These are phyloP conservation scores for Syritta pipiens DNA, from an alignment of 2,888 invertebrate species.

Conservation along the genomic window DNA sequence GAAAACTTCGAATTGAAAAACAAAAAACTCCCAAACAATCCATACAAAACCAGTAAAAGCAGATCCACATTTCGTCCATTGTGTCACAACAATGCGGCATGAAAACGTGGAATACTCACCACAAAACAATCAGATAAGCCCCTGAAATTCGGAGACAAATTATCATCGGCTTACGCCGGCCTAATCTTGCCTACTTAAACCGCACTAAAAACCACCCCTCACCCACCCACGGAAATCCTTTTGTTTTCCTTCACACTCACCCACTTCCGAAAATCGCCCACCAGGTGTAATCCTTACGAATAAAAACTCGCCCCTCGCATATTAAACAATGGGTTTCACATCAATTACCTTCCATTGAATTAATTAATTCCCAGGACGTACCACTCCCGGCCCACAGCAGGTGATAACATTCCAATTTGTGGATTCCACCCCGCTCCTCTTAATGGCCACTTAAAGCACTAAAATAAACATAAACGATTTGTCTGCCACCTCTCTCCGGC, in stretches of 20 bases:
- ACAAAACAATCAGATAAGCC: too few relatives aligned
- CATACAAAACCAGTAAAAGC: too few relatives aligned
- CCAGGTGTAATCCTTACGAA: slow-evolving; percentile 38
- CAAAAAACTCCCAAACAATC: too few relatives aligned
- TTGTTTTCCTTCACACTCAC: not conserved
- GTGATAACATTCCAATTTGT: slow-evolving; percentile 59
- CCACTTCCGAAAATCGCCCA: not conserved
- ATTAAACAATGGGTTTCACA: slow-evolving; percentile 44
- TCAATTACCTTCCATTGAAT: slow-evolving; percentile 54
- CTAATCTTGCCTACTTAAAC: too few relatives aligned
- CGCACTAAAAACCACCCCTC: too few relatives aligned
- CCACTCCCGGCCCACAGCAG: slow-evolving; percentile 7
- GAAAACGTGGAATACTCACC: too few relatives aligned
- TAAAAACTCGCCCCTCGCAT: slow-evolving; percentile 33
- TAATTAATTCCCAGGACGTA: slow-evolving; percentile 24
- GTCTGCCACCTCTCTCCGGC: slow-evolving; percentile 33
- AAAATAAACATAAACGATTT: slow-evolving; percentile 67
- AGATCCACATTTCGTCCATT: too few relatives aligned
- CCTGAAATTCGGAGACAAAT: too few relatives aligned
- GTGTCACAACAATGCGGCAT: too few relatives aligned
- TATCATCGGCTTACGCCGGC: too few relatives aligned
- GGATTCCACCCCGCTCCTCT: slow-evolving; percentile 37
- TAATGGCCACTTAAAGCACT: slow-evolving; percentile 63
- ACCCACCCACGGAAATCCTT: not conserved
- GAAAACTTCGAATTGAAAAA: too few relatives aligned